Percentiles rank a stretch among this genome's conserved stretches.
These are phyloP conservation scores for Psilopsiagon aurifrons DNA, from an alignment of 2,113 vertebrate genomes.

Conservation along the genomic window DNA sequence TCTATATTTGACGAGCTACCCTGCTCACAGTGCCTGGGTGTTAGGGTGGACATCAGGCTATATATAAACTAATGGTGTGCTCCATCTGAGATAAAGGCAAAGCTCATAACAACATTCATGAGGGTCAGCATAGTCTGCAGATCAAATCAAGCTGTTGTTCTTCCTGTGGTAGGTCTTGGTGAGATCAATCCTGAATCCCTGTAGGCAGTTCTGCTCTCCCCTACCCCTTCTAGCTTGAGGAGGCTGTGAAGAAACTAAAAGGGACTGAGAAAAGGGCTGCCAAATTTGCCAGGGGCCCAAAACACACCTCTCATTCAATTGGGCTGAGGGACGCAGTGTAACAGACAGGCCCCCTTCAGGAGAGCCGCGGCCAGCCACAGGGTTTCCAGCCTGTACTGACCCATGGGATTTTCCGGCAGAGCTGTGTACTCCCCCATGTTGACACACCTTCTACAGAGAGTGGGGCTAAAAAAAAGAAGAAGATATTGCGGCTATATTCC, in stretches of 20 bases:
- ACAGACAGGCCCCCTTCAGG: background rate
- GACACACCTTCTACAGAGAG: background rate
- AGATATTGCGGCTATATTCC: background rate
- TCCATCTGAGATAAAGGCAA: background rate
- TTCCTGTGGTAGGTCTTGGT: background rate
- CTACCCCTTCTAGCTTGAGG: background rate
- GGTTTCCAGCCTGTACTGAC: background rate
- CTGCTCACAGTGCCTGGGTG: background rate
- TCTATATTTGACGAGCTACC: background rate
- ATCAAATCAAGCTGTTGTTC: background rate
- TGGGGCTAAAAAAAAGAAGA: background rate
- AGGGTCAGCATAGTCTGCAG: background rate
- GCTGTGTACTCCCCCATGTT: background rate
- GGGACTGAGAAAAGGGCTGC: background rate
- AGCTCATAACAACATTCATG: background rate
- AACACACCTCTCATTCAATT: rapidly evolving
- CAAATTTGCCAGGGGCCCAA: background rate
- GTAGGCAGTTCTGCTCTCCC: background rate
- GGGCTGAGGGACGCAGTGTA: background rate
- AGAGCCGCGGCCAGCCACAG: background rate
- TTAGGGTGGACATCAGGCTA: background rate
- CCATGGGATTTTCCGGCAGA: background rate
- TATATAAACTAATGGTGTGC: background rate
- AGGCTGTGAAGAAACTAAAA: background rate
- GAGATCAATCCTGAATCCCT: background rate